These are phyloP conservation scores for Yoshiicerus persimilis DNA, from an alignment of 1,140 invertebrate genomes.

Conservation along the genomic window DNA sequence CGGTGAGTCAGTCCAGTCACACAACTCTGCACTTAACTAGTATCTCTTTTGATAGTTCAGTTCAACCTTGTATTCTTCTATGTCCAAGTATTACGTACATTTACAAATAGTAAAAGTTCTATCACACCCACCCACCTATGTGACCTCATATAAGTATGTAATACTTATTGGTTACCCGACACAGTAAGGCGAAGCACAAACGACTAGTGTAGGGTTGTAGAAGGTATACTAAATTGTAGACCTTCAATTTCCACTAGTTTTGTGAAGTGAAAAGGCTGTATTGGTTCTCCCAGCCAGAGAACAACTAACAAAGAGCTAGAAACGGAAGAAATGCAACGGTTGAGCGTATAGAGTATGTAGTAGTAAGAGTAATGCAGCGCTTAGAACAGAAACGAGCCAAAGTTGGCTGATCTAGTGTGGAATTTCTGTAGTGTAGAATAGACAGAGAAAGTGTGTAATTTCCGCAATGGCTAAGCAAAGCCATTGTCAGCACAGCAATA, in stretches of 20 bases:
- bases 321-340: not conserved
- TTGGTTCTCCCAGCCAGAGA: too few relatives aligned
- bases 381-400: not conserved
- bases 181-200: not conserved
- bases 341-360: not conserved
- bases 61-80: too few relatives aligned
- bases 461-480: conserved; percentile 6
- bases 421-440: not conserved
- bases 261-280: not conserved
- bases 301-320: not conserved
- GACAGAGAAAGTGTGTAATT: conserved; percentile 15
- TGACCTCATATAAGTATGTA: not conserved
- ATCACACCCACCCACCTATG: not conserved
- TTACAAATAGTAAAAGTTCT: too few relatives aligned
- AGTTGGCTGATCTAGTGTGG: not conserved
- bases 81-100: too few relatives aligned
- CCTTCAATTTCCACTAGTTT: not conserved
- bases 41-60: not conserved
- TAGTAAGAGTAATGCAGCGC: not conserved
- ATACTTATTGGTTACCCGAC: too few relatives aligned
- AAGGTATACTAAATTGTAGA: not conserved
- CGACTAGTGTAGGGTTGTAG: not conserved
- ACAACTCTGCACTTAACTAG: not conserved
- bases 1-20: not conserved
- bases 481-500: conserved; percentile 25